These are phyloP conservation scores for Rhamnusium bicolor DNA, from an alignment of 2,888 invertebrate genomes.

Conservation along the genomic window DNA sequence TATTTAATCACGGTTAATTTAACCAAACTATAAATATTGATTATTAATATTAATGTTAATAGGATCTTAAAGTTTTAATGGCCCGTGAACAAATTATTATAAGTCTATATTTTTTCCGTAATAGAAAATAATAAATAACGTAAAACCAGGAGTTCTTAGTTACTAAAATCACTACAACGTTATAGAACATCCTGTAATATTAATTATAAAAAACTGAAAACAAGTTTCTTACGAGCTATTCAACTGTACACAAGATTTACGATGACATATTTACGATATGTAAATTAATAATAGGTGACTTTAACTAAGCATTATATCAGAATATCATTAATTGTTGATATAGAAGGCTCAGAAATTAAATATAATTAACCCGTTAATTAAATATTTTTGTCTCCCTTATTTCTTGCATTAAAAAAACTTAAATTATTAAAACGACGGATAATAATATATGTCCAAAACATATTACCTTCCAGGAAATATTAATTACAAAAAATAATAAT, in stretches of 20 bases:
- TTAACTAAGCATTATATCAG: conserved; percentile 12
- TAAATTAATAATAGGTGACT: conserved; percentile 48
- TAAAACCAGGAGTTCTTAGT: conserved; percentile 46
- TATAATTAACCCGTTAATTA: not conserved
- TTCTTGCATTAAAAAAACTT: not conserved
- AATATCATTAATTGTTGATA: conserved; percentile 9
- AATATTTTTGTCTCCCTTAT: not conserved
- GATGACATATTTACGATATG: conserved; percentile 45
- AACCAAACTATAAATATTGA: conserved; percentile 11
- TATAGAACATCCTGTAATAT: conserved; percentile 35
- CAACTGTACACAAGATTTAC: conserved; percentile 22
- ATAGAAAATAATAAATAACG: conserved; percentile 42
- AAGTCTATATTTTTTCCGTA: conserved; percentile 17
- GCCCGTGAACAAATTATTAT: conserved; percentile 32
- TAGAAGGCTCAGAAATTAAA: not conserved
- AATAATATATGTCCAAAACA: not conserved
- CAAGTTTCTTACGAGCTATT: conserved; percentile 30
- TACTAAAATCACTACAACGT: conserved; percentile 37
- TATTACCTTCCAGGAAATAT: not conserved
- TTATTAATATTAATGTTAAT: conserved; percentile 19
- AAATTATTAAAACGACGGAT: not conserved
- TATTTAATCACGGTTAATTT: conserved; percentile 5
- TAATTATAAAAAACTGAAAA: conserved; percentile 36
- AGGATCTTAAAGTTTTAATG: conserved; percentile 31
- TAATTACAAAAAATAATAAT: not conserved